Percentiles rank a stretch among this genome's conserved stretches.
phyloP scores from a whole-genome alignment of 2,113 vertebrate genomes.

The Hipposideros armiger region DNA sequence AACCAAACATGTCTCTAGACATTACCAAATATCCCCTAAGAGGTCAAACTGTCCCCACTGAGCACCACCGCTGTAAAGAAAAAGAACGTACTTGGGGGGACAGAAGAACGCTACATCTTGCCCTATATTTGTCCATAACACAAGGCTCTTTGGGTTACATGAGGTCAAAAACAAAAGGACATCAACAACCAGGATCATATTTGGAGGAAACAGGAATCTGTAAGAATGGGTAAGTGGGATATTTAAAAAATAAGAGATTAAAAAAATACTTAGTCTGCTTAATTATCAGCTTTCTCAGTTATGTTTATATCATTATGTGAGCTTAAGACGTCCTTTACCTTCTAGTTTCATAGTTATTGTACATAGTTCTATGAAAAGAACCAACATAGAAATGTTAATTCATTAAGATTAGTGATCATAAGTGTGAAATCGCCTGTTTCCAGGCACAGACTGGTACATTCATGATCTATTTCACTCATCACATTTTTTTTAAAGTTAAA shows the following conservation, averaged over 20 bases:
- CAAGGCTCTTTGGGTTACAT: slow-evolving; percentile 38
- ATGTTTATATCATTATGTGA: neutral
- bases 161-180: slow-evolving; percentile 27
- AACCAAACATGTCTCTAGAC: slow-evolving; percentile 43
- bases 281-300: neutral
- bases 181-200: slow-evolving; percentile 22
- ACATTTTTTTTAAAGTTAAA: slow-evolving; percentile 40
- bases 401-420: neutral
- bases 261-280: slow-evolving; percentile 9
- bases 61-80: slow-evolving; percentile 18
- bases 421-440: neutral
- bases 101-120: neutral
- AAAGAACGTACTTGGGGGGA: neutral
- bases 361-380: slow-evolving; percentile 36
- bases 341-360: neutral
- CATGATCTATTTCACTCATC: neutral
- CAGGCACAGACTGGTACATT: neutral
- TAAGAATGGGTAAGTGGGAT: neutral
- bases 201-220: slow-evolving; percentile 26
- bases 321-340: slow-evolving; percentile 3
- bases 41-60: neutral
- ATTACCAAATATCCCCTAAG: slow-evolving; percentile 32
- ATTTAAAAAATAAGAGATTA: slow-evolving; percentile 26
- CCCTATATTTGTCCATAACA: slow-evolving; percentile 9
- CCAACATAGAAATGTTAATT: slow-evolving; percentile 46